Evolutionary conservation across 1,140 invertebrate species (phyloP), one percentile per base, ranked within the genome.

Genomic region (Drosophila eugracilis): DNA sequence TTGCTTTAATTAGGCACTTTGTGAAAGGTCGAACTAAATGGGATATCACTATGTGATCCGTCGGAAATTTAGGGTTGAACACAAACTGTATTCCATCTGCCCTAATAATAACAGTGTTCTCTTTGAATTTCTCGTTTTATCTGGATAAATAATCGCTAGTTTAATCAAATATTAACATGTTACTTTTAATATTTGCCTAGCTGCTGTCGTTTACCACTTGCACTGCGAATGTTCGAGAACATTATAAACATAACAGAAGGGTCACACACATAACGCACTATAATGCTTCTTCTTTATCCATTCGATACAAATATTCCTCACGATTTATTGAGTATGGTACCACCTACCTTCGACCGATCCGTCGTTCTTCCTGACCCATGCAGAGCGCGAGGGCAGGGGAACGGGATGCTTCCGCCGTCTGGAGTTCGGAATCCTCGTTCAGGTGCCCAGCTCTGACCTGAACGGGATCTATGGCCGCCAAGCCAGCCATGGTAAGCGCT

Each of bases 281-380:
- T 21, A 44, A 54, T 47, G 47, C 39, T 52, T 55, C 63, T 79
- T 62, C 45, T 52, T 65, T 26, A 7, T 41, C 7, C 22, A 21
- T 32, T 14, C 28, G 9, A 6, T n/a, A 4, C 5, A 9, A 60
- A 6, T 28, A 19, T 30, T n/a, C n/a, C 21, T 14, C n/a, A 3
- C n/a, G 22, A 45, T 45, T n/a, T 22, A 19, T 41, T 41, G 17
- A 32, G 48, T 4, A 9, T 24, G 10, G 17, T 54, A 42, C 60
- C 67, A 42, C 60, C 67, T 75, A 91, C 90, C 90, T 89, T 15
- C 90, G 72, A 49, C 86, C 86, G 12, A 91, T 89, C 5, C 75
- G 76, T 26, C 79, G 77, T 34, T 91, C 86, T 42, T 67, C 59
- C 34, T 85, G 71, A 10, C 89, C 86, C 22, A 78, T 75, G 36